Conservation (phyloP, 2,888 invertebrate genomes). For the Noctua comes region DNA sequence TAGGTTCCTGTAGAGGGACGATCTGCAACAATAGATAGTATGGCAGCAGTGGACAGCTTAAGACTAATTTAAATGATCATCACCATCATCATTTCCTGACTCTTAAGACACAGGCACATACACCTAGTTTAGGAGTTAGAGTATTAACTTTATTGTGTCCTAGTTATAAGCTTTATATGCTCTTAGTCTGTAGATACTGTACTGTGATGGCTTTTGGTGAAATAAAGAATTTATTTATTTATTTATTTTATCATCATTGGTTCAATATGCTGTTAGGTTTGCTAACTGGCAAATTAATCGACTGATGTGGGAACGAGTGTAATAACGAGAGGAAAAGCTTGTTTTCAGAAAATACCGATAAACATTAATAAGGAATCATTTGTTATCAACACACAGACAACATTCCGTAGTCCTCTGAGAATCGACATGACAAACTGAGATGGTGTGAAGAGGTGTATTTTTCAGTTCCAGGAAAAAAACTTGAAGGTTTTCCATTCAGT, state of each 20-base stretch:
- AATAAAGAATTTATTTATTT: too few relatives aligned
- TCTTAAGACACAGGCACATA: too few relatives aligned
- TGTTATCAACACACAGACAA: not conserved
- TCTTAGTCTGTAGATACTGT: too few relatives aligned
- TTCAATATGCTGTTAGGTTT: not conserved
- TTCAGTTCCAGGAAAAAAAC: not conserved
- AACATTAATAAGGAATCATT: not conserved
- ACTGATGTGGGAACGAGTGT: not conserved
- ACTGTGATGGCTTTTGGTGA: too few relatives aligned
- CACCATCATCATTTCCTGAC: not conserved
- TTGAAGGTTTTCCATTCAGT: not conserved
- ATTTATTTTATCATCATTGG: too few relatives aligned
- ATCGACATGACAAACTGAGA: conserved; percentile 11
- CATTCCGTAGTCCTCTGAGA: conserved; percentile 5
- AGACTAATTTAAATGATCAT: not conserved
- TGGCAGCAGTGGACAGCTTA: not conserved
- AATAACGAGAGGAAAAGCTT: not conserved
- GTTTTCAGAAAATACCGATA: not conserved
- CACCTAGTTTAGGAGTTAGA: too few relatives aligned
- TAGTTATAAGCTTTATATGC: too few relatives aligned
- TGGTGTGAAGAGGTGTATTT: not conserved
- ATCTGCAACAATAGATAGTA: not conserved
- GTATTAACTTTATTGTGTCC: too few relatives aligned
- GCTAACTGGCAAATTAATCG: not conserved
- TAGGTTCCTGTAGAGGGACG: not conserved